Evolutionary conservation across 2,888 invertebrate species (phyloP), one percentile per base, ranked within the genome.

Genomic region (Taphrorychus bicolor): DNA sequence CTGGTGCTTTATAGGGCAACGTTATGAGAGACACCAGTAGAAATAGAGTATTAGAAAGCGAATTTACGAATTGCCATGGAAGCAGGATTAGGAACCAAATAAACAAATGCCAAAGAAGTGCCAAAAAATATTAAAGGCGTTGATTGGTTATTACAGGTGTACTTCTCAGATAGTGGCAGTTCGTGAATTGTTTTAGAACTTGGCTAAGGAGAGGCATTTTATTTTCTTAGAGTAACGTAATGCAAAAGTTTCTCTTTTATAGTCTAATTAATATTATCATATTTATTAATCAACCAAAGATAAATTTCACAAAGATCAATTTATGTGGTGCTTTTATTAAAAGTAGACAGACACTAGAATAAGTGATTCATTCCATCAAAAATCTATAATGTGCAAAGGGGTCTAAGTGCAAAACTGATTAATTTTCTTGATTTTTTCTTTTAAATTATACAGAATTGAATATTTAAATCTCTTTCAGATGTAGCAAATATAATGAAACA

Each of bases 241-340:
- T 11, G n/a, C 4, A 52, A 52, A 22, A 22, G 14, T 52, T 19
- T 52, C 23, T 22, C 23, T 52, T 16, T 52, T 52, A 22, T 23
- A 52, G 52, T 7, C 9, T 14, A 7, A 22, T 22, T 21, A 23
- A 22, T 14, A 7, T 16, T 52, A 52, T 52, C 11, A 22, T 52
- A 52, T n/a, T 11, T 14, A 52, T 23, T 52, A 52, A 14, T 17
- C 45, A 45, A 45, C 16, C 45, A 45, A 45, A 54, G 11, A 5
- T 54, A 23, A 16, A 54, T 54, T 48, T 24, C 19, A 21, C 40
- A 21, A 40, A 66, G 57, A 48, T 53, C 66, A 66, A 66, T 60
- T 66, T 66, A 66, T 22, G 23, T 7, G 23, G 54, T 59, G 65
- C 53, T 17, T 21, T n/a, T n/a, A n/a, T n/a, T n/a, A n/a, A n/a